Conservation (phyloP, 2,888 invertebrate genomes). For the Rhaphigaster nebulosa region DNA sequence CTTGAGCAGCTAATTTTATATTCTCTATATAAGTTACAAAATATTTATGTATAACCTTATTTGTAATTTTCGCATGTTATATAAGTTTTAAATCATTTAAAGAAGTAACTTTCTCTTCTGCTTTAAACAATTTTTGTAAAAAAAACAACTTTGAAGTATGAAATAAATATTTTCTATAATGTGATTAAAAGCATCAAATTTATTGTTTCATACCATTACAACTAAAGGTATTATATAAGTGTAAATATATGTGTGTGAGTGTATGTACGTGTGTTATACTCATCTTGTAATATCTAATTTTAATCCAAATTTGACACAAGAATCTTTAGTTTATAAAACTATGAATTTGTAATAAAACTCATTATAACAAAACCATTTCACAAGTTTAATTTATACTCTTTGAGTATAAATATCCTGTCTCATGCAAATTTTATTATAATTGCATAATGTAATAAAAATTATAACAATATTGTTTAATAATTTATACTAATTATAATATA, state of each 20-base stretch:
- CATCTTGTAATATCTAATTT: background rate
- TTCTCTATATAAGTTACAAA: background rate
- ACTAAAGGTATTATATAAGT: background rate
- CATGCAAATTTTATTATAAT: constrained; percentile 20
- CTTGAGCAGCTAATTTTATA: constrained; percentile 40
- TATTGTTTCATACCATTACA: background rate
- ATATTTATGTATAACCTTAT: background rate
- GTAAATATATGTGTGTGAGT: background rate
- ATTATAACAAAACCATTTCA: background rate
- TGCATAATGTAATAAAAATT: constrained; percentile 18
- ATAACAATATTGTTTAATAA: constrained; percentile 28
- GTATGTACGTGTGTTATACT: background rate
- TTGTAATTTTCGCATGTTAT: background rate
- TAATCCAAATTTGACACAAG: background rate
- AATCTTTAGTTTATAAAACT: constrained; percentile 7
- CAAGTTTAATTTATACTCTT: background rate
- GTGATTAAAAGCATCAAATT: background rate
- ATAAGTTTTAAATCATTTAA: background rate
- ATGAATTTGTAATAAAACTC: constrained; percentile 25
- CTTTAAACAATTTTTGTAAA: background rate
- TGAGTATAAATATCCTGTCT: constrained; percentile 2
- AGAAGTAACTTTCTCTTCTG: background rate
- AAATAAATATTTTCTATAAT: background rate
- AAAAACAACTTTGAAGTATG: background rate
- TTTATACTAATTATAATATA: constrained; percentile 18